Evolutionary conservation across 1,140 invertebrate species (phyloP), one percentile per base, ranked within the genome.

Genomic region (Camponotus vicinus): DNA sequence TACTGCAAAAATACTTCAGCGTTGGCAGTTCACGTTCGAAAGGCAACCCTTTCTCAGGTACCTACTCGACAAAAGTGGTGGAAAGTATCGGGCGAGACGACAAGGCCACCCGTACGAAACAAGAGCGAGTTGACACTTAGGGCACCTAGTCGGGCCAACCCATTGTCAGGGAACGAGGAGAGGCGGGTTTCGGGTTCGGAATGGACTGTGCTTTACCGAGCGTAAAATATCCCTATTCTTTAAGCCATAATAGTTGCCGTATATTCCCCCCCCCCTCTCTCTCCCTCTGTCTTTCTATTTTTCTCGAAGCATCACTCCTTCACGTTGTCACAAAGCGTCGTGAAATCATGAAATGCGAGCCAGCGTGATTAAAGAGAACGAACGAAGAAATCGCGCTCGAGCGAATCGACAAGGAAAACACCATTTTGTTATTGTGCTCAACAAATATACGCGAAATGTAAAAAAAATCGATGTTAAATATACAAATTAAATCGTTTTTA

Each of bases 191-290:
- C 45, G 82, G 79, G 79, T 52, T 42, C 66, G 71, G 85, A 86
- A 92, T 92, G 86, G 89, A 92, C 89, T 82, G 92, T 94, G 93
- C 92, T 94, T 94, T 94, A 93, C 94, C 92, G 92, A 94, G 92
- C 92, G 94, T 94, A 87, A 94, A 95, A 95, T 93, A 92, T 92
- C 88, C 84, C 92, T 87, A 94, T 94, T 93, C 93, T 94, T 90
- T 92, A 90, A 88, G 87, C 90, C 91, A 92, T 94, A 94, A 95
- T 95, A 93, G 92, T 92, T 91, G 86, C 89, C 92, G 91, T 91
- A 90, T 92, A 91, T 88, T 89, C 85, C 84, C 27, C 86, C 70
- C 45, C 13, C 27, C 18, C 52, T 8, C 55, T 37, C n/a, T 86
- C 90, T 27, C 89, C 89, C 90, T 67, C 61, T 45, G 21, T 59